A percentile compares a stretch with the other conserved stretches of the same genome.
Conservation (phyloP, 2,797 vertebrate species). For the Rhyacichthys aspro region DNA sequence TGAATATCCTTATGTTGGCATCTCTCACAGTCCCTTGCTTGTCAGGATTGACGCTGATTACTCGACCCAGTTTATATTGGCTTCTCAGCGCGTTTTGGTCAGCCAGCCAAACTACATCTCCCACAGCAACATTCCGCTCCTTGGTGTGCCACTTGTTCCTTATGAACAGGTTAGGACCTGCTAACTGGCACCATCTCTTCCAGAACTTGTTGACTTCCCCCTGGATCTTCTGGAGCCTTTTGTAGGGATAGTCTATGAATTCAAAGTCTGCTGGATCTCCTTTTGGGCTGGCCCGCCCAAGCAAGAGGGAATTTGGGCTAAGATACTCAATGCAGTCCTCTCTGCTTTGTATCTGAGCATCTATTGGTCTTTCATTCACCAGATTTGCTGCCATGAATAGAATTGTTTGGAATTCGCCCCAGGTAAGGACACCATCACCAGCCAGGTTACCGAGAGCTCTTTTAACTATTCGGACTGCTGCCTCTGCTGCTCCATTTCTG, state of each 20-base stretch:
- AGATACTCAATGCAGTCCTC: slow-evolving; percentile 13
- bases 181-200: not conserved
- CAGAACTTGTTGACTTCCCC: not conserved
- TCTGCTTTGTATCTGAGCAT: no score
- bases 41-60: no score
- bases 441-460: not conserved
- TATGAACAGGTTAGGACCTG: not conserved
- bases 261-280: not conserved
- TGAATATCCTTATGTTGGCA: no score
- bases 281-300: not conserved
- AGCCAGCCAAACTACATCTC: no score
- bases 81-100: no score
- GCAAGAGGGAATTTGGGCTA: not conserved
- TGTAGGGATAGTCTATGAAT: not conserved
- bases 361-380: no score
- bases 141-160: not conserved
- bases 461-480: not conserved
- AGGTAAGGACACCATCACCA: not conserved
- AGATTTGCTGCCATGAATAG: no score
- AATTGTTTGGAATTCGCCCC: no score
- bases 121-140: no score
- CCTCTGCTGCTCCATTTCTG: slow-evolving; percentile 3
- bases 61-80: no score
- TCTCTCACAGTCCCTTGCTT: no score
- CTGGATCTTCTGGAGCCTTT: not conserved